These are phyloP conservation scores for Sturnus vulgaris DNA, from an alignment of 2,113 vertebrate species.

Conservation along the genomic window DNA sequence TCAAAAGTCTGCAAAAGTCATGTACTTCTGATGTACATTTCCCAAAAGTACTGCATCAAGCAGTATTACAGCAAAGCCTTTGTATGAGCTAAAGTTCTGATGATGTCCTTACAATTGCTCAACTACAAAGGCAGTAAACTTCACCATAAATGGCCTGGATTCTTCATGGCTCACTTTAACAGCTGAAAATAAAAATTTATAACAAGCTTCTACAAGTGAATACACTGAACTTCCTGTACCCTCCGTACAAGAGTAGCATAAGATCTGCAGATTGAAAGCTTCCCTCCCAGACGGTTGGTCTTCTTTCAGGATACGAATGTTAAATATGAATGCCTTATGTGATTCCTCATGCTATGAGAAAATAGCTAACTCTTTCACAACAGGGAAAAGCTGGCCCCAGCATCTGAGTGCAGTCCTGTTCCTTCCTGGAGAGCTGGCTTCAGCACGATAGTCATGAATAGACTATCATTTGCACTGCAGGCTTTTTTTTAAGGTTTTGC, in stretches of 20 bases:
- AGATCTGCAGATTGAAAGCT: background rate
- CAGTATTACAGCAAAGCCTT: background rate
- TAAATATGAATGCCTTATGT: background rate
- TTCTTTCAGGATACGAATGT: background rate
- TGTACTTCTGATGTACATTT: fast-evolving
- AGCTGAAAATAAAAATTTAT: background rate
- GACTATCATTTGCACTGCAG: background rate
- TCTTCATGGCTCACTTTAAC: background rate
- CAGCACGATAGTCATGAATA: fast-evolving
- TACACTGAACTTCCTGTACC: background rate
- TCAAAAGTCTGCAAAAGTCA: background rate
- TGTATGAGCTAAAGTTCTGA: background rate
- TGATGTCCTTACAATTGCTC: fast-evolving
- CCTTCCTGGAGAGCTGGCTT: background rate
- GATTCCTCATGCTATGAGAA: background rate
- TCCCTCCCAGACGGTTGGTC: background rate
- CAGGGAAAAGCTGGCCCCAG: background rate
- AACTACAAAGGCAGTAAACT: background rate
- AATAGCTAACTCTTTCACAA: background rate
- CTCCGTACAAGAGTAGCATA: fast-evolving
- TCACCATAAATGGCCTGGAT: background rate
- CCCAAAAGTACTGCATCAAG: background rate
- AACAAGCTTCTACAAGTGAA: background rate
- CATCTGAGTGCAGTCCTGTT: background rate
- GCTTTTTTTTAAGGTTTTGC: background rate